These are phyloP conservation scores for Hanleya hanleyi DNA, from an alignment of 2,888 invertebrate genomes.

Conservation along the genomic window DNA sequence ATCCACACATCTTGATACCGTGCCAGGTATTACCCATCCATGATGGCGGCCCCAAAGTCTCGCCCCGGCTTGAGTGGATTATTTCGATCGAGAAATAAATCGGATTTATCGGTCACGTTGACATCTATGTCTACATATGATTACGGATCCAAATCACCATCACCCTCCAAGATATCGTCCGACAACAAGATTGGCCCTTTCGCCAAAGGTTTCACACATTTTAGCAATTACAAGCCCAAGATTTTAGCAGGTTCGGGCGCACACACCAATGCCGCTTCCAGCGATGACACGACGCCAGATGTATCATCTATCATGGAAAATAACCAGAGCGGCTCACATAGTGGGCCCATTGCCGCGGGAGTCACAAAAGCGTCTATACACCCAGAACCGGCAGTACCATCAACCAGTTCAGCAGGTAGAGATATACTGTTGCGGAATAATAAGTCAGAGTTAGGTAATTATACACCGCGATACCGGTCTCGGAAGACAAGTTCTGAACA, in stretches of 20 bases:
- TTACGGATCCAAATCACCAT: neutral
- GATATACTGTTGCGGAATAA: too few species aligned
- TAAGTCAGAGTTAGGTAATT: neutral
- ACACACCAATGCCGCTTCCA: too few species aligned
- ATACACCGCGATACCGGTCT: neutral
- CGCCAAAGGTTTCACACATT: neutral
- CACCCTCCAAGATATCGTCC: neutral
- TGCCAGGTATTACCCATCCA: too few species aligned
- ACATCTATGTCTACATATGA: neutral
- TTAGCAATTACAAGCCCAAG: neutral
- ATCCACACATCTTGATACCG: too few species aligned
- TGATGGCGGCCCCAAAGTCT: too few species aligned
- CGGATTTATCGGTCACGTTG: neutral
- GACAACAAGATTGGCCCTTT: neutral
- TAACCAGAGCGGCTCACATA: neutral
- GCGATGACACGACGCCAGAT: neutral
- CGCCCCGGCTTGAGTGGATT: neutral
- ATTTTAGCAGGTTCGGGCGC: neutral
- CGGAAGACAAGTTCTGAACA: neutral
- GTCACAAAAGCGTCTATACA: neutral
- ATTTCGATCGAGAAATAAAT: neutral
- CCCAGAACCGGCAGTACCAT: neutral
- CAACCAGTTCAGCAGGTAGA: too few species aligned
- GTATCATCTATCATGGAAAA: neutral
- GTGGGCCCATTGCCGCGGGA: neutral